Evolutionary conservation across 2,113 vertebrate genomes (phyloP).

Genomic region (Dicentrarchus labrax): DNA sequence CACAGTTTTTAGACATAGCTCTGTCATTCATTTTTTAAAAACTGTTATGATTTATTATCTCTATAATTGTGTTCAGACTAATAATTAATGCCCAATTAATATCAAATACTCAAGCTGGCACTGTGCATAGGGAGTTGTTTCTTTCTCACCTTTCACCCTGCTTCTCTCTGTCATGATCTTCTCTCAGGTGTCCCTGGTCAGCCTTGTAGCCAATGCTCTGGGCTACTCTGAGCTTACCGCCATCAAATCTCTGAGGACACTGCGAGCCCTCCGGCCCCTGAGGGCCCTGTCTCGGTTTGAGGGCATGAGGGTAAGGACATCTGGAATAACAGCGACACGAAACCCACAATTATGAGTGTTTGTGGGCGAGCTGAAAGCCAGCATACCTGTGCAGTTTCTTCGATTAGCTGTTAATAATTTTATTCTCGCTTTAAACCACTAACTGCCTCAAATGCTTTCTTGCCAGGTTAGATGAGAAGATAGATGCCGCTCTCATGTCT

Average conservation of each 20-base stretch:
- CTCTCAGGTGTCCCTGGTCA: slow-evolving; percentile 94
- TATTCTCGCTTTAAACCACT: neutral
- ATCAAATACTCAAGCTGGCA: neutral
- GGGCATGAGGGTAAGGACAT: slow-evolving; percentile 97
- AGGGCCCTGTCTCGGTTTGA: slow-evolving; percentile 98
- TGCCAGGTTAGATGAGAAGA: neutral
- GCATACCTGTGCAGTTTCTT: too few relatives aligned
- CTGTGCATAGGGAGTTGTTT: neutral
- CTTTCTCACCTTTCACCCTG: slow-evolving; percentile 27
- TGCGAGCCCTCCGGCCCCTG: slow-evolving; percentile 95
- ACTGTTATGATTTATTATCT: neutral
- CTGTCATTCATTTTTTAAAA: slow-evolving; percentile 6
- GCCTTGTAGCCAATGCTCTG: slow-evolving; percentile 94
- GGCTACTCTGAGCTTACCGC: slow-evolving; percentile 96
- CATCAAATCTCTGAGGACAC: slow-evolving; percentile 96
- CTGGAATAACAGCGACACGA: neutral
- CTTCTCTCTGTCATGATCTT: slow-evolving; percentile 14
- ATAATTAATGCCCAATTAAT: neutral
- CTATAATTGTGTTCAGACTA: neutral
- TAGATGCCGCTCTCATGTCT: neutral
- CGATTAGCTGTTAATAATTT: neutral
- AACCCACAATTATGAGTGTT: neutral
- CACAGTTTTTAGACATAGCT: neutral
- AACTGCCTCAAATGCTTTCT: neutral
- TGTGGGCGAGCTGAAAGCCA: slow-evolving; percentile 3